These are phyloP conservation scores for Lasiurus borealis DNA, from an alignment of 2,113 vertebrate genomes.

Conservation along the genomic window DNA sequence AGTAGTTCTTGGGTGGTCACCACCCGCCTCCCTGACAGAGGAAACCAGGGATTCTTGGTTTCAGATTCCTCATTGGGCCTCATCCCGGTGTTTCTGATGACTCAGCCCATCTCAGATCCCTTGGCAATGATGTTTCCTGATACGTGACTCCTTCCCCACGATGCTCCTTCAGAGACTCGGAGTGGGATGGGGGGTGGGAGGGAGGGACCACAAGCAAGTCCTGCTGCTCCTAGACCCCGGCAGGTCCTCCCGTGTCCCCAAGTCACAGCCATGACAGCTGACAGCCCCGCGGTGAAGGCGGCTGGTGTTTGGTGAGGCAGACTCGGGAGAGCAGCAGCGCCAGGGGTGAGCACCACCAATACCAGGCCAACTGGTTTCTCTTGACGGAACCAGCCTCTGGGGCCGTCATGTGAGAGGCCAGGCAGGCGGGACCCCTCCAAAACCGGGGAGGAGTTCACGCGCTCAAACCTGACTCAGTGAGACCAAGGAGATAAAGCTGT, in stretches of 20 bases:
- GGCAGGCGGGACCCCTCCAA: background rate
- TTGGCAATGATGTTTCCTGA: constrained; percentile 49
- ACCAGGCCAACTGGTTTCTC: background rate
- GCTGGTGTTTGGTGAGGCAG: background rate
- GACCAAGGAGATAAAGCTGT: background rate
- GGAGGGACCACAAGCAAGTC: background rate
- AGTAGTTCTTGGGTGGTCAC: background rate
- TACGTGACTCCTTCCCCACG: background rate
- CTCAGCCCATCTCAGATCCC: constrained; percentile 8
- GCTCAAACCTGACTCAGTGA: background rate
- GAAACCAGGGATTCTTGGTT: constrained; percentile 2
- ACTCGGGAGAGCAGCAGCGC: too few species aligned
- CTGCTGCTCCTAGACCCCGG: background rate
- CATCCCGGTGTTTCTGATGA: background rate
- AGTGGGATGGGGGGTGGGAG: too few species aligned
- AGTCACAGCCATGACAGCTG: too few species aligned
- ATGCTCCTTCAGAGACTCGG: background rate
- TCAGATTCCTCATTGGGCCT: constrained; percentile 7
- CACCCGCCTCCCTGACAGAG: background rate
- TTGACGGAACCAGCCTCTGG: background rate
- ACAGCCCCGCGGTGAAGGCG: background rate
- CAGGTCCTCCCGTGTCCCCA: background rate
- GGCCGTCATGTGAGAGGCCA: background rate
- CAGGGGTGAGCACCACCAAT: background rate
- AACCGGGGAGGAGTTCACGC: background rate